phyloP scores from a whole-genome alignment of 2,113 vertebrate genomes.

The Trichechus manatus region DNA sequence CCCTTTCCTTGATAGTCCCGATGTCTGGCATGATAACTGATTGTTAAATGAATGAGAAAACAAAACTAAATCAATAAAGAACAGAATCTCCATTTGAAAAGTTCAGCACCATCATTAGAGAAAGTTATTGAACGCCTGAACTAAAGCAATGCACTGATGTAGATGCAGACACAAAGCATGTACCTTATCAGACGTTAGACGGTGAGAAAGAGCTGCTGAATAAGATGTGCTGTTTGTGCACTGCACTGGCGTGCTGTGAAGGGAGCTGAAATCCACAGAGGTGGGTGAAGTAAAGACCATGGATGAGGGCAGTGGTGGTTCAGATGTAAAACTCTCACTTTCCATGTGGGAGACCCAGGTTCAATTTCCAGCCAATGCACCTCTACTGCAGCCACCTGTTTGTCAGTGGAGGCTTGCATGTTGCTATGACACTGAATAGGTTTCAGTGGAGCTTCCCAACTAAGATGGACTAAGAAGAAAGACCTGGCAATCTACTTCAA shows the following conservation, averaged over 20 bases:
- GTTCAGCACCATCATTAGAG: background rate
- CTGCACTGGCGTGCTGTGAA: background rate
- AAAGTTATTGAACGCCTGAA: background rate
- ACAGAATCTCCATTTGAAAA: background rate
- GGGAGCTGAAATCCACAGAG: no score
- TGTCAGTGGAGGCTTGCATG: no score
- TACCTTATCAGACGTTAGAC: background rate
- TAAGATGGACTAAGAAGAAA: no score
- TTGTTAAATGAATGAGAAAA: background rate
- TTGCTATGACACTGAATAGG: no score
- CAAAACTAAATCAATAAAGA: background rate
- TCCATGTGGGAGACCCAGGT: no score
- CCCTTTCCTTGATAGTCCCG: background rate
- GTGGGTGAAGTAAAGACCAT: no score
- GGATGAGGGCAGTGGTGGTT: no score
- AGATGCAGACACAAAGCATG: background rate
- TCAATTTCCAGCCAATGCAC: no score
- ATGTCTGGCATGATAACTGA: background rate
- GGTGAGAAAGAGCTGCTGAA: background rate
- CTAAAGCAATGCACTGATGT: background rate
- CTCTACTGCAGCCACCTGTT: no score
- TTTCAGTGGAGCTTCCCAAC: no score
- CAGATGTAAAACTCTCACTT: background rate
- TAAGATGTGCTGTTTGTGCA: rapidly evolving
- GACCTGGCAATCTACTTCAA: no score